Evolutionary conservation across 1,140 invertebrate genomes (phyloP).

Genomic region (Popillia japonica): DNA sequence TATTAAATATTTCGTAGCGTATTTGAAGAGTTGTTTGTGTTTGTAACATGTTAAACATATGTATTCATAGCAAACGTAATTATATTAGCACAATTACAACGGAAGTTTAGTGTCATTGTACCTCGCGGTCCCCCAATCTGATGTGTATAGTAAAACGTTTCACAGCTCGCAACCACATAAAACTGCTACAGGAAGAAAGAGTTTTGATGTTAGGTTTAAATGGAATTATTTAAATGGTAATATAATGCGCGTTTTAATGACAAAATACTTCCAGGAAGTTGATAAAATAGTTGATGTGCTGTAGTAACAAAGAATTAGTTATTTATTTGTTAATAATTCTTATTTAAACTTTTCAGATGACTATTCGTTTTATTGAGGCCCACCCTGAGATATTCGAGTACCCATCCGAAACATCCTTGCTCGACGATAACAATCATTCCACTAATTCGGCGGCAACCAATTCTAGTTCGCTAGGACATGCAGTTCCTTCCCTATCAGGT

Average conservation of each 20-base stretch:
- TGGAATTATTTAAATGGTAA: too few relatives aligned
- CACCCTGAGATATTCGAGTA: conserved; percentile 86
- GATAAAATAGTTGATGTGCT: not conserved
- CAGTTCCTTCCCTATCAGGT: conserved; percentile 56
- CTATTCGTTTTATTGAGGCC: conserved; percentile 84
- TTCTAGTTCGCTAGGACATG: conserved; percentile 51
- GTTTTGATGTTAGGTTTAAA: too few relatives aligned
- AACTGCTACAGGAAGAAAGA: not conserved
- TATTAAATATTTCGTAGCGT: too few relatives aligned
- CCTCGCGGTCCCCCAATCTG: not conserved
- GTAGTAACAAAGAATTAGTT: not conserved
- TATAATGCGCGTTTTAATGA: too few relatives aligned
- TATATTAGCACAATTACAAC: not conserved
- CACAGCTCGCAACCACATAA: not conserved
- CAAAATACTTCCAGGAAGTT: not conserved
- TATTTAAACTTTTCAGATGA: conserved; percentile 68
- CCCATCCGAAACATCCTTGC: conserved; percentile 81
- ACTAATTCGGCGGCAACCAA: not conserved
- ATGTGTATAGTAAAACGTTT: not conserved
- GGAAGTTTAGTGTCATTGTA: conserved; percentile 27
- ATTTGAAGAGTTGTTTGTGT: too few relatives aligned
- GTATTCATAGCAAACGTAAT: not conserved
- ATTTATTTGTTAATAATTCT: not conserved
- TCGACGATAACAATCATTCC: conserved; percentile 64
- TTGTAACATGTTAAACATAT: not conserved